phyloP scores from a whole-genome alignment of 2,113 vertebrate genomes.

The Lanius ludovicianus region DNA sequence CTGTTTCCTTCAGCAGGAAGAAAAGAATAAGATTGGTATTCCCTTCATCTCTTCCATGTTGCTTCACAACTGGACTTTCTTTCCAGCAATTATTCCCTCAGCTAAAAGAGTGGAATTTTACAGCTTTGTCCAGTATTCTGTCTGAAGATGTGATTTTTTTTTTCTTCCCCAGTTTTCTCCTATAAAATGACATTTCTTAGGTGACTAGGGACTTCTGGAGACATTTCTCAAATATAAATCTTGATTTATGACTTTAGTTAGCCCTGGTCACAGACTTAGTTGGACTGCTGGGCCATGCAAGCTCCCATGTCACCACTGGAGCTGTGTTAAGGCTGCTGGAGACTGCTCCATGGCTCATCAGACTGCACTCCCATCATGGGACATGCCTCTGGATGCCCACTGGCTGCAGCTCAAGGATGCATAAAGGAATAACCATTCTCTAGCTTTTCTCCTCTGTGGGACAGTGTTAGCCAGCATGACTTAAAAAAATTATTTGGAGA shows the following conservation, averaged over 20 bases:
- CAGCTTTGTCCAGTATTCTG: background rate
- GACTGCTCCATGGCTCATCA: background rate
- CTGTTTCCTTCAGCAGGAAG: background rate
- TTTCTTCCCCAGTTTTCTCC: background rate
- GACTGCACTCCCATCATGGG: background rate
- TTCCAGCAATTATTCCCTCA: background rate
- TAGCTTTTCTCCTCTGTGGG: background rate
- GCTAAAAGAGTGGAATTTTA: background rate
- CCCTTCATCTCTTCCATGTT: background rate
- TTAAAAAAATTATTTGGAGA: background rate
- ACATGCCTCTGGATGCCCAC: background rate
- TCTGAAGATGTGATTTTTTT: fast-evolving
- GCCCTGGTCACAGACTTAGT: background rate
- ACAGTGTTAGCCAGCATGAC: background rate
- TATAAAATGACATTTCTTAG: background rate
- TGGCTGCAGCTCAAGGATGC: background rate
- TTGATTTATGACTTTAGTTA: background rate
- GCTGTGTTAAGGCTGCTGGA: background rate
- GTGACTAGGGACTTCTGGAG: background rate
- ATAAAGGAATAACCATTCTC: background rate
- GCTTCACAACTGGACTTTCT: background rate
- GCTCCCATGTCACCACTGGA: background rate
- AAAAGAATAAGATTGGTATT: background rate
- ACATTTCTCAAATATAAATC: background rate
- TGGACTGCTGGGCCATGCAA: background rate